Evolutionary conservation across 1,140 invertebrate genomes (phyloP).

Genomic region (Zelostemma sp.): DNA sequence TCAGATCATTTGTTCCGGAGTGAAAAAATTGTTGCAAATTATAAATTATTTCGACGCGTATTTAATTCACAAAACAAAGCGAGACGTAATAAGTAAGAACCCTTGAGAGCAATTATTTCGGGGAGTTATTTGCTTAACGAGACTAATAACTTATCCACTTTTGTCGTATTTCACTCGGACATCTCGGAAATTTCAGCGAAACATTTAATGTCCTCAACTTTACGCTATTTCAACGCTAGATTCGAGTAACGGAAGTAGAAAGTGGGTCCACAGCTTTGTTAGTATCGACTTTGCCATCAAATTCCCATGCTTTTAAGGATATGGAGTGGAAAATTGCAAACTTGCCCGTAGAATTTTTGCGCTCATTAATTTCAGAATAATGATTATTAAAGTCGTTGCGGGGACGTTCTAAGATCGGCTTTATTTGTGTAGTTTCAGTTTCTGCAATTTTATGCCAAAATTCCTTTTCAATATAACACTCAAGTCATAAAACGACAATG

Average conservation of each 20-base stretch:
- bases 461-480: not conserved
- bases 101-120: too few species aligned
- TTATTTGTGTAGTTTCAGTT: conserved; percentile 17
- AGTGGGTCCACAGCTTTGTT: conserved; percentile 13
- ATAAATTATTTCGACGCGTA: too few species aligned
- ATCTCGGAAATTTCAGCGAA: too few species aligned
- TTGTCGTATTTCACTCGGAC: conserved; percentile 1
- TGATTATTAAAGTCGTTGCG: too few species aligned
- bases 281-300: conserved; percentile 11
- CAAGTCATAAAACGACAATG: not conserved
- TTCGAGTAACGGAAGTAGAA: conserved; percentile 5
- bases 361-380: conserved; percentile 26
- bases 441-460: conserved; percentile 4
- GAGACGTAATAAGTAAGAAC: too few species aligned
- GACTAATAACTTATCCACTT: not conserved
- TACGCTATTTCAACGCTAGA: not conserved
- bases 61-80: too few species aligned
- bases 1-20: too few species aligned
- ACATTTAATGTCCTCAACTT: not conserved
- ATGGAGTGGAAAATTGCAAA: conserved; percentile 56
- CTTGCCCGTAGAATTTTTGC: conserved; percentile 37
- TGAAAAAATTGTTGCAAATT: too few species aligned
- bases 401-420: conserved; percentile 17
- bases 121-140: too few species aligned
- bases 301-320: conserved; percentile 27